These are phyloP conservation scores for Cephonodes hylas DNA, from an alignment of 2,888 invertebrate genomes.

Conservation along the genomic window DNA sequence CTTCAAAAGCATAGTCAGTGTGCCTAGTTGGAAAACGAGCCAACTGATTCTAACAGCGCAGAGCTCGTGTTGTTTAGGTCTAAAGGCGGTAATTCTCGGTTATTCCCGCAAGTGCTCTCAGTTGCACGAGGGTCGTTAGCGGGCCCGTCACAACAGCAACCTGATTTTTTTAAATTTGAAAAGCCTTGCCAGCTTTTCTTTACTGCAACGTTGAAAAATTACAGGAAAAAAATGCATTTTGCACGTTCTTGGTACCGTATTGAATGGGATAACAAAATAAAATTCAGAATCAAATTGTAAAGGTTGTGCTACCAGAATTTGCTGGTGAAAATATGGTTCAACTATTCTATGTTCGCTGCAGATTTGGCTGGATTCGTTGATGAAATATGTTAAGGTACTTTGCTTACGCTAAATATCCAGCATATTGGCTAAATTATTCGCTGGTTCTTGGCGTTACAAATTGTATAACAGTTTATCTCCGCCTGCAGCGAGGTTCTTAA, in stretches of 20 bases:
- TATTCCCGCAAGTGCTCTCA: constrained; percentile 34
- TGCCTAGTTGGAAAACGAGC: constrained; percentile 19
- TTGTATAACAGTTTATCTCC: background rate
- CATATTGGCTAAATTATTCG: background rate
- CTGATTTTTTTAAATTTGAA: constrained; percentile 25
- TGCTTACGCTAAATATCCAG: background rate
- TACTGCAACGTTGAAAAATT: constrained; percentile 13
- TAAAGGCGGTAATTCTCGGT: constrained; percentile 40
- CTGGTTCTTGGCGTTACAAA: background rate
- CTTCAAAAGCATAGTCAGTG: constrained; percentile 6
- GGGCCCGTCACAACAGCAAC: constrained; percentile 19
- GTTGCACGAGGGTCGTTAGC: constrained; percentile 21
- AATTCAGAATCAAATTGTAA: background rate
- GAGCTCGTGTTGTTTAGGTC: constrained; percentile 29
- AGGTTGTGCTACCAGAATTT: background rate
- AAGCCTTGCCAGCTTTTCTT: constrained; percentile 16
- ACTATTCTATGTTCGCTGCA: background rate
- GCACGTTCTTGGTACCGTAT: constrained; percentile 4
- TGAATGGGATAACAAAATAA: constrained; percentile 4
- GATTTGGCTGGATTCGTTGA: background rate
- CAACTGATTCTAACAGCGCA: constrained; percentile 26
- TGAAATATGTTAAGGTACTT: too few relatives aligned
- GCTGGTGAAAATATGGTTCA: background rate
- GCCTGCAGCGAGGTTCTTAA: background rate
- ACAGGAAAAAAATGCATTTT: constrained; percentile 1